A percentile compares a stretch with the other conserved stretches of the same genome.
phyloP scores from a whole-genome alignment of 2,113 vertebrate species.

The Heterochromis multidens region DNA sequence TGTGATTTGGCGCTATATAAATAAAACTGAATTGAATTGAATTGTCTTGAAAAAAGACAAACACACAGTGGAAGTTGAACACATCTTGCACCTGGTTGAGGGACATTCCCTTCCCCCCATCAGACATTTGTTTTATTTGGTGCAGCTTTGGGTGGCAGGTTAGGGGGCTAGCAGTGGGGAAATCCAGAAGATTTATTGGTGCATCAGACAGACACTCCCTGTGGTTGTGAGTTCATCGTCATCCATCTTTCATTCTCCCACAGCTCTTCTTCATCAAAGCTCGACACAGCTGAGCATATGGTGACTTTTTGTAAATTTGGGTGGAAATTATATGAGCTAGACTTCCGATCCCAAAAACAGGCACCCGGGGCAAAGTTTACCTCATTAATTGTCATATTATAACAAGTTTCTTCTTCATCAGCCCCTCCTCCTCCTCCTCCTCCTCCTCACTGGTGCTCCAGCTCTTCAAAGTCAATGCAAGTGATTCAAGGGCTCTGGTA shows the following conservation, averaged over 20 bases:
- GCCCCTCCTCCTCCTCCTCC: background rate
- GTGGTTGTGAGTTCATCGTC: background rate
- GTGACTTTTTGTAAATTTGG: background rate
- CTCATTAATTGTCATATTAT: conserved; percentile 14
- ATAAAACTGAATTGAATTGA: no score
- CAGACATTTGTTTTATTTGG: background rate
- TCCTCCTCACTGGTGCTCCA: background rate
- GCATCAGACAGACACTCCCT: background rate
- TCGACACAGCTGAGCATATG: background rate
- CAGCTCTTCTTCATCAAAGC: background rate
- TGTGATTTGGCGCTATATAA: no score
- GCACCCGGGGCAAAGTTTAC: background rate
- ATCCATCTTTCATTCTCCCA: background rate
- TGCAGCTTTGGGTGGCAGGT: background rate
- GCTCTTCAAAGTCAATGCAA: conserved; percentile 8
- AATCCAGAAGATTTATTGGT: conserved; percentile 1
- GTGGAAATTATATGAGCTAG: background rate
- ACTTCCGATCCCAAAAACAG: background rate
- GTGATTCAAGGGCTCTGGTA: background rate
- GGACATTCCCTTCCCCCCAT: background rate
- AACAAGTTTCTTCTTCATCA: background rate
- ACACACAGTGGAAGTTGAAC: background rate
- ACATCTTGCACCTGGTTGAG: background rate
- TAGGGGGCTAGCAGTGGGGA: background rate
- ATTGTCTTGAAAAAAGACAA: background rate